phyloP scores from a whole-genome alignment of 2,888 invertebrate species.

The Melanchra persicariae region DNA sequence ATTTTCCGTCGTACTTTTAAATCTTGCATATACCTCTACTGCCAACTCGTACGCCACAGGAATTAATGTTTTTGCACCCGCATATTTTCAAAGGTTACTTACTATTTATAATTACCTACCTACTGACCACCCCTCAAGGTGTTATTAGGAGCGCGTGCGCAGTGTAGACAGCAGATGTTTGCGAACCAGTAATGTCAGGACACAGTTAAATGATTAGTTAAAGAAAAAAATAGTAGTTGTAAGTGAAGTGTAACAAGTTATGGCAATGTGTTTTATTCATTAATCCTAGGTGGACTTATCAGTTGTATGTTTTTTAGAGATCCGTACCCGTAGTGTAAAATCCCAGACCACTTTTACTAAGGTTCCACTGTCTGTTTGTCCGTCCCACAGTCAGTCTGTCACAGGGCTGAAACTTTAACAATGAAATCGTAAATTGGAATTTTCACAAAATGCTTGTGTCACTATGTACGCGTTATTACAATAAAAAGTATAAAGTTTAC shows the following conservation, averaged over 20 bases:
- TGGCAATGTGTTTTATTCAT: slow-evolving; percentile 5
- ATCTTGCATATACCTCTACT: no score
- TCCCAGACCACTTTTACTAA: no score
- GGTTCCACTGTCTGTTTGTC: no score
- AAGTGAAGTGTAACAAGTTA: slow-evolving; percentile 32
- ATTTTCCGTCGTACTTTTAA: no score
- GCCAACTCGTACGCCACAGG: slow-evolving; percentile 11
- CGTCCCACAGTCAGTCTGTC: no score
- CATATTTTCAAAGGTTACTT: slow-evolving; percentile 56
- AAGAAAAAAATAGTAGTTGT: not conserved
- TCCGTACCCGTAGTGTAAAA: not conserved
- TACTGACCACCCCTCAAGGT: slow-evolving; percentile 71
- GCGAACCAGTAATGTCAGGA: slow-evolving; percentile 70
- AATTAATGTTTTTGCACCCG: slow-evolving; percentile 70
- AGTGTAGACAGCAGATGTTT: slow-evolving; percentile 84
- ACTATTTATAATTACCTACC: slow-evolving; percentile 66
- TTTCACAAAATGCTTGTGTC: no score
- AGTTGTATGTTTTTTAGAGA: not conserved
- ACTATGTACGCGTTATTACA: no score
- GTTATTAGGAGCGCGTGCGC: slow-evolving; percentile 66
- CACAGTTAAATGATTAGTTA: slow-evolving; percentile 54
- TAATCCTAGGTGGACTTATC: not conserved
- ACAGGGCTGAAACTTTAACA: no score
- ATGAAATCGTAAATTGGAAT: no score
- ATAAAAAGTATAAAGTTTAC: no score